Base-by-base conservation (phyloP, 1,140 invertebrate species). In the Scaptomyza pallida region DNA sequence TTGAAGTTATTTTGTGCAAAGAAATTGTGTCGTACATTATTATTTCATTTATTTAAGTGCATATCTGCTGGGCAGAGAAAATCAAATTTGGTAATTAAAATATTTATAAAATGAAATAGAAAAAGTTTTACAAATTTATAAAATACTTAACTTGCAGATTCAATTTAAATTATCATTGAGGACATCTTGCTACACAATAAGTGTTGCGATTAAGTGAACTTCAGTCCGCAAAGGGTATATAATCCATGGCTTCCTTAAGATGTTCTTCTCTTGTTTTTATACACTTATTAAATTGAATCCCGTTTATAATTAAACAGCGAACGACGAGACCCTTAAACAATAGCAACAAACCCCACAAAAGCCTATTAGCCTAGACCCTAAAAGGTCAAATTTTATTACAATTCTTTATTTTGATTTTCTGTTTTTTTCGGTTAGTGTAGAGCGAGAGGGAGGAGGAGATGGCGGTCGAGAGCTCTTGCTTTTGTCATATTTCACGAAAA, bases 401-500 rank as follows among this genome's bases (percentile, higher is more conserved):
- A 48, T 54, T 41, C 45, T 35, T 55, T 48, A 65, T 59, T 59
- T 61, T 48, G n/a, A 37, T 35, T 26, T 15, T 55, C 67, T 35
- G 9, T 37, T 33, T 23, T 50, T 44, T 33, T 33, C 43, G 43
- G 43, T 12, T 17, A 19, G 17, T 40, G 5, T 23, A 16, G 71
- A 40, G 33, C 26, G 1, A 16, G 30, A 1, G 6, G 19, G 23
- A 41, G 52, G 55, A 52, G 9, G 9, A 30, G 6, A 9, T 4
- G 26, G 41, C 47, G 57, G 71, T 64, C 52, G 8, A 6, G 4
- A 26, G 48, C 67, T 63, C 35, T 50, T 65, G 48, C 55, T 57
- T 75, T 82, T 78, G 63, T 77, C 72, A 83, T 83, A 75, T 83
- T 63, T 76, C 15, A 67, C 63, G n/a, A 50, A 55, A 85, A 86